These are phyloP conservation scores for Tadarida brasiliensis DNA, from an alignment of 2,797 vertebrate species.

Conservation along the genomic window DNA sequence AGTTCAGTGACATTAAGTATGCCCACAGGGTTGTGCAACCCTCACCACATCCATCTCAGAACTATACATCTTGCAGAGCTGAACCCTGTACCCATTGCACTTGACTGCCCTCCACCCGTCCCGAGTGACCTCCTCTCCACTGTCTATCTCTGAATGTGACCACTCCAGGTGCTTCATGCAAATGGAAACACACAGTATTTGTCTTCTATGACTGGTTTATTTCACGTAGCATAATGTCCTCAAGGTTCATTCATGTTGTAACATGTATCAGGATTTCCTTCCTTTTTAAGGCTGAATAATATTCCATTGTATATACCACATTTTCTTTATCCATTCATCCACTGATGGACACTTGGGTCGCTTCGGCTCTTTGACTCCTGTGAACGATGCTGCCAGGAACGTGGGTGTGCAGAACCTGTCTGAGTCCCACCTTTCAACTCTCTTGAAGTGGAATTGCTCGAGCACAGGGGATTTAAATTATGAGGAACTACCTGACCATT, in stretches of 20 bases:
- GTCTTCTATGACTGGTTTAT: background rate
- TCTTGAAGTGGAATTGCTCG: background rate
- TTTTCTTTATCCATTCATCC: background rate
- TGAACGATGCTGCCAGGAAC: background rate
- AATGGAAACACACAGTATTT: background rate
- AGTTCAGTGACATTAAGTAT: background rate
- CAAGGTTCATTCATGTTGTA: background rate
- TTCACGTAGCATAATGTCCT: background rate
- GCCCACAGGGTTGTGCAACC: background rate
- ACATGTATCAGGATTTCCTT: background rate
- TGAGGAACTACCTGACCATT: background rate
- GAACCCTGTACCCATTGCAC: background rate
- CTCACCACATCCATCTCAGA: background rate
- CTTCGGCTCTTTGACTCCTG: background rate
- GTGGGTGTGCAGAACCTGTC: background rate
- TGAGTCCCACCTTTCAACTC: background rate
- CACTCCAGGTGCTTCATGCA: background rate
- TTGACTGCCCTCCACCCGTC: background rate
- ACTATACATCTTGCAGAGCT: background rate
- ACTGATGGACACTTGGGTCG: background rate
- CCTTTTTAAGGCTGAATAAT: background rate
- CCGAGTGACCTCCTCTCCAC: background rate
- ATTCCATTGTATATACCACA: background rate
- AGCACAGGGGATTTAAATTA: background rate
- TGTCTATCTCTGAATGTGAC: slow-evolving; percentile 10